Percentiles rank a stretch among this genome's conserved stretches.
These are phyloP conservation scores for Limenitis camilla DNA, from an alignment of 2,888 invertebrate species.

Conservation along the genomic window DNA sequence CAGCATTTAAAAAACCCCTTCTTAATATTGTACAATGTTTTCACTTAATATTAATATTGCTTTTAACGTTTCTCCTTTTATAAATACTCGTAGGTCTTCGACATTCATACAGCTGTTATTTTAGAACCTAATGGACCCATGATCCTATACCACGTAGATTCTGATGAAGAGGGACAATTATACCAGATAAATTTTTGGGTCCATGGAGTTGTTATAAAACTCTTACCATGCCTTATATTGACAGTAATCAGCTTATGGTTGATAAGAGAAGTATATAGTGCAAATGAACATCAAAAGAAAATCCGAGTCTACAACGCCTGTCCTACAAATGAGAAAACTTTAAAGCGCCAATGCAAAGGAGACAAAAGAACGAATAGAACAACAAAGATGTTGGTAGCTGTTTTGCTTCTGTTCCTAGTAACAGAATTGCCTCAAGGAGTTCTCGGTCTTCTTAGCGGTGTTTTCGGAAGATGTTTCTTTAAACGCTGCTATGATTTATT, in stretches of 20 bases:
- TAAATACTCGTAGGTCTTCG: constrained; percentile 57
- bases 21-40: too few species aligned
- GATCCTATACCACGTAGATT: constrained; percentile 68
- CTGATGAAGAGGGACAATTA: constrained; percentile 74
- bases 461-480: constrained; percentile 81
- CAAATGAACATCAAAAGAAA: constrained; percentile 79
- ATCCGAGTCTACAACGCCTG: constrained; percentile 67
- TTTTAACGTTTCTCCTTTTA: too few species aligned
- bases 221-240: constrained; percentile 85
- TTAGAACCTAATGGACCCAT: constrained; percentile 66
- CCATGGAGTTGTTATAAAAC: constrained; percentile 85
- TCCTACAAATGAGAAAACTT: constrained; percentile 52
- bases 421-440: constrained; percentile 92
- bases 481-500: constrained; percentile 85
- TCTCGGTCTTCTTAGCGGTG: constrained; percentile 62
- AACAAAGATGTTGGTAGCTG: constrained; percentile 91
- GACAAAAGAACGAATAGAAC: constrained; percentile 81
- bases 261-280: constrained; percentile 81
- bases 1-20: too few species aligned
- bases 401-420: constrained; percentile 87
- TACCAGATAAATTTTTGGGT: constrained; percentile 87
- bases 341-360: constrained; percentile 58
- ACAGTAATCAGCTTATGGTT: constrained; percentile 83
- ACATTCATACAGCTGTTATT: constrained; percentile 66
- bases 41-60: too few species aligned